phyloP scores from a whole-genome alignment of 1,140 invertebrate genomes.

The Leptonema lineaticorne region DNA sequence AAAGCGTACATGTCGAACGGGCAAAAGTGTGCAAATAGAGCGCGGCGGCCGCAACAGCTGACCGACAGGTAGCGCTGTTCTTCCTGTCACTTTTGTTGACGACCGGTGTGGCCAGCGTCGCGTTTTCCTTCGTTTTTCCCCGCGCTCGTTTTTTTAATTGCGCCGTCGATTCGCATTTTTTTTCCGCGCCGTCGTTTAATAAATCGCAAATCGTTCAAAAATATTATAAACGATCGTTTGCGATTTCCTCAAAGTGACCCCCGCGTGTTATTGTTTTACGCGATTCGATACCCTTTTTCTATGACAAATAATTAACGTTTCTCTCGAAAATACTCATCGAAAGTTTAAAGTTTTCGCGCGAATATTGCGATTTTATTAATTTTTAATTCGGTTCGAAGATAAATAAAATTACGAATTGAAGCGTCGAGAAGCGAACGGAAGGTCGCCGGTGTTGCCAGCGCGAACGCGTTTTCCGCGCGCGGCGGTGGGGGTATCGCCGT shows the following conservation, averaged over 20 bases:
- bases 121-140: too few relatives aligned
- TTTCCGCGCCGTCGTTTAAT: neutral
- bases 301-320: too few relatives aligned
- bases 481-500: neutral
- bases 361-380: too few relatives aligned
- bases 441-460: neutral
- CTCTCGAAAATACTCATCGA: too few relatives aligned
- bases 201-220: too few relatives aligned
- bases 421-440: neutral
- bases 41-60: constrained; percentile 3
- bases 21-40: constrained; percentile 16
- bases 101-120: neutral
- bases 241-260: too few relatives aligned
- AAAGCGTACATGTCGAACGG: neutral
- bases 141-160: neutral
- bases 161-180: neutral
- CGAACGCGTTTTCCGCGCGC: neutral
- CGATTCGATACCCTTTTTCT: too few relatives aligned
- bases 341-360: too few relatives aligned
- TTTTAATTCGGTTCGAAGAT: neutral
- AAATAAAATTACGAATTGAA: neutral
- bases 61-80: neutral
- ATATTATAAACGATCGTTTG: too few relatives aligned
- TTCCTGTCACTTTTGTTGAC: constrained; percentile 19
- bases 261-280: too few relatives aligned